These are phyloP conservation scores for Proisotoma minuta DNA, from an alignment of 2,888 invertebrate genomes.

Conservation along the genomic window DNA sequence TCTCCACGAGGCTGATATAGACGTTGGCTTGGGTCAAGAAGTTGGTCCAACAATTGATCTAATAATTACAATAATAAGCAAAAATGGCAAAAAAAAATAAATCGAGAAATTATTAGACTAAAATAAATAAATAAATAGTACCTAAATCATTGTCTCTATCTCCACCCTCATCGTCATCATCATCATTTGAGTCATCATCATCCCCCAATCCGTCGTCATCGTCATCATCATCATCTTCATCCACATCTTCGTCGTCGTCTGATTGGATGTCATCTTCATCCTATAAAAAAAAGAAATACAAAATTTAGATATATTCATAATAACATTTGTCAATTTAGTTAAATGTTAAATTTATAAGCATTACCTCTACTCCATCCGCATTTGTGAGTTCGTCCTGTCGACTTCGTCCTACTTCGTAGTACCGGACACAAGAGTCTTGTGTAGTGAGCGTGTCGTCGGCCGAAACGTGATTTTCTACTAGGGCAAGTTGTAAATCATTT, in stretches of 20 bases:
- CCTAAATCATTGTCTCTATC: background rate
- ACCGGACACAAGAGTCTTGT: slow-evolving; percentile 81
- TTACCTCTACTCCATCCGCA: slow-evolving; percentile 53
- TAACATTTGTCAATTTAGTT: background rate
- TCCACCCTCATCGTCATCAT: slow-evolving; percentile 6
- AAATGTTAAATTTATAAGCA: background rate
- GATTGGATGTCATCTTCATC: slow-evolving; percentile 42
- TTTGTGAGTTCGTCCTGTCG: slow-evolving; percentile 85
- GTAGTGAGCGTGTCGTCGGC: slow-evolving; percentile 70
- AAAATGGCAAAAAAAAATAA: slow-evolving; percentile 8
- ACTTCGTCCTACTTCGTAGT: slow-evolving; percentile 87
- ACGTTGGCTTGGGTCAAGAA: slow-evolving; percentile 21
- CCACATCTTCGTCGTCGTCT: slow-evolving; percentile 59
- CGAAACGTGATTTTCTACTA: slow-evolving; percentile 73
- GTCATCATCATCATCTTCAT: slow-evolving; percentile 54
- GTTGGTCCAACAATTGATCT: slow-evolving; percentile 26
- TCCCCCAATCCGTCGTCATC: slow-evolving; percentile 49
- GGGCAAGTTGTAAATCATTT: slow-evolving; percentile 63
- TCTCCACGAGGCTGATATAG: slow-evolving; percentile 39
- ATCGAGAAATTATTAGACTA: background rate
- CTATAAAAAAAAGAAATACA: slow-evolving; percentile 4
- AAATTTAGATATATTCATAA: slow-evolving; percentile 1
- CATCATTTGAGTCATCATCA: slow-evolving; percentile 3
- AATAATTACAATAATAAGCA: too few species aligned
- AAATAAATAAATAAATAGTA: background rate